Evolutionary conservation across 2,797 vertebrate species (phyloP), one percentile per base, ranked within the genome.

Genomic region (Diplodus puntazzo): DNA sequence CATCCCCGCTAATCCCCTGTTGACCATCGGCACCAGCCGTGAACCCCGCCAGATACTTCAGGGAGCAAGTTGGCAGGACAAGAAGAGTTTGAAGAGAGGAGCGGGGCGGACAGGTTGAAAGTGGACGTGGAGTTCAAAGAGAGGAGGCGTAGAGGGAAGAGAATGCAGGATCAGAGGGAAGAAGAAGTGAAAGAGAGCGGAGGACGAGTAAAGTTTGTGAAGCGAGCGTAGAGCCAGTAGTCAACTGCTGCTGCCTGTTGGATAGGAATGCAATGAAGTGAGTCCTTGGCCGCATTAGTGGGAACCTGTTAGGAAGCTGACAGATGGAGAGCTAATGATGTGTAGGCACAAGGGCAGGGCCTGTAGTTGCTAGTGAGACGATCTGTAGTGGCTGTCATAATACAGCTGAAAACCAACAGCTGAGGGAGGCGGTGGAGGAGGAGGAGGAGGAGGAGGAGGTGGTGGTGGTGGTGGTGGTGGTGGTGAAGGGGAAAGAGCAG

Each of bases 261-360:
- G 82, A 75, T 52, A 65, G 88, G 92, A 92, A 91, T 88, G 85
- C 82, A 77, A 69, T 74, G 82, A 81, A 86, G 76, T 70, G 87
- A 88, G 89, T 86, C 80, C 83, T 92, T 90, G 89, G 91, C 81
- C 82, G 73, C 83, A 81, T 92, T 87, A 91, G 85, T 85, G 83
- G 66, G 86, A 95, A 94, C 91, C 92, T 95, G 94, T 92, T 92
- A 77, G 82, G 75, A 88, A 76, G 87, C 81, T 94, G 94, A 95
- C 93, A 95, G 94, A 95, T 89, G 87, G 84, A 81, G 57, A 66
- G 86, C 84, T 95, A 94, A 95, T 94, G 92, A 93, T 88, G 89
- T 93, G 90, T 86, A 84, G 89, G 89, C 89, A 82, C 85, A 86
- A 92, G 91, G 69, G 83, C 87, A 81, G 83, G 55, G 84, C 74